Evolutionary conservation across 2,113 vertebrate species (phyloP).

Genomic region (Odontesthes bonariensis): DNA sequence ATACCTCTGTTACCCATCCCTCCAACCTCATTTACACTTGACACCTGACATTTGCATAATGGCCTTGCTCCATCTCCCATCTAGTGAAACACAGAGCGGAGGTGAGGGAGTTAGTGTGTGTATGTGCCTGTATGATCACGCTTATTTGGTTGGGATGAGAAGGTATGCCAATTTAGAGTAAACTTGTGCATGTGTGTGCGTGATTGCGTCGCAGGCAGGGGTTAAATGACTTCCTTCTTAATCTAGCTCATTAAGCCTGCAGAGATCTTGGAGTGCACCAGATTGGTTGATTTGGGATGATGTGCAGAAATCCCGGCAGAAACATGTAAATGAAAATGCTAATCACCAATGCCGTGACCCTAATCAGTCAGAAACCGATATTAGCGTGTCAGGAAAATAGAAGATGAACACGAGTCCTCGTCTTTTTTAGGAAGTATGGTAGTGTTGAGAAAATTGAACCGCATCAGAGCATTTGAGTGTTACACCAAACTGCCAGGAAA

Average conservation of each 20-base stretch:
- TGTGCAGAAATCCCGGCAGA: conserved; percentile 69
- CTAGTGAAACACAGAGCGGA: conserved; percentile 53
- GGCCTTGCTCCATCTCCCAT: conserved; percentile 69
- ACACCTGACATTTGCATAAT: conserved; percentile 83
- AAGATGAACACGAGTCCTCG: conserved; percentile 34
- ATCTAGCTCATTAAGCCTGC: conserved; percentile 77
- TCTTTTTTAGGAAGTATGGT: conserved; percentile 6
- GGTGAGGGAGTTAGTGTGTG: conserved; percentile 33
- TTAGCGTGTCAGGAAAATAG: conserved; percentile 49
- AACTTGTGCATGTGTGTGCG: conserved; percentile 6
- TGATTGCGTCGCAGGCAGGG: conserved; percentile 48
- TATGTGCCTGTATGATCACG: conserved; percentile 9
- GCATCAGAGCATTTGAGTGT: not conserved
- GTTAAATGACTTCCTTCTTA: conserved; percentile 75
- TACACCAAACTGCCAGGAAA: not conserved
- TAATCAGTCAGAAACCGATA: conserved; percentile 73
- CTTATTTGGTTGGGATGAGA: conserved; percentile 56
- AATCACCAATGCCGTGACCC: conserved; percentile 71
- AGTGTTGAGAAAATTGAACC: conserved; percentile 21
- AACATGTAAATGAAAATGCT: conserved; percentile 64
- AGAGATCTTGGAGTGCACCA: conserved; percentile 57
- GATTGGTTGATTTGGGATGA: conserved; percentile 75
- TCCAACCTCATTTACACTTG: conserved; percentile 81
- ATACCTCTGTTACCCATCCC: conserved; percentile 76
- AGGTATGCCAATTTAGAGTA: conserved; percentile 34